Base-by-base conservation (phyloP, 1,140 invertebrate species). In the Colletes latitarsis region DNA sequence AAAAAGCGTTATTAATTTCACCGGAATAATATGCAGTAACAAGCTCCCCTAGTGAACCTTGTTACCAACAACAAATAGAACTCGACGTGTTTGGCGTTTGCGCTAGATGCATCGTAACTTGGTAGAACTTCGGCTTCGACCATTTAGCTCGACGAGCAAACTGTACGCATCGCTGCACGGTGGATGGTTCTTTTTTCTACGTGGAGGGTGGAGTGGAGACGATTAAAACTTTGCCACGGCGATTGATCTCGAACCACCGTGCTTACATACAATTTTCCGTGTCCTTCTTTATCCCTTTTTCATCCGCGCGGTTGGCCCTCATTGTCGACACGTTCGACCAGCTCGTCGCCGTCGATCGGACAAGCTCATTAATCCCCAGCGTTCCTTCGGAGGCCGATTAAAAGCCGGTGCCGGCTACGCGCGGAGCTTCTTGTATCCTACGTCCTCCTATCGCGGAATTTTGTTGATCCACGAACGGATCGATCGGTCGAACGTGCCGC, bases 371-470 rank as follows among this genome's bases (percentile, higher is more conserved):
- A 69, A 81, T 76, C 78, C 52, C 78, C 41, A 15, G 55, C 55
- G 46, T 76, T 76, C 78, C 30, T 43, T 46, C 41, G 70, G 78
- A 30, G 55, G 58, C 14, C 78, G 62, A 76, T 76, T 52, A 69
- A 76, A 75, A 81, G 57, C 49, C 49, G 10, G 64, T 19, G 41
- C 78, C 41, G n/a, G 63, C 76, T 69, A 69, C 72, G 46, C 64
- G 72, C 46, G 19, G 30, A 53, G 72, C 46, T 81, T 81, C 73
- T 81, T 81, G 57, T 55, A 39, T 52, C 63, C 14, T 3, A 6
- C 4, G 60, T 41, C 71, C 41, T 43, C 53, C 79, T 74, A 81
- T 77, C 15, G 64, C 49, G 79, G 79, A 81, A 81, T 81, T 81
- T 69, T 6, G 72, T 69, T 15, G 73, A 75, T 75, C 71, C 71